Base-by-base conservation (phyloP, 2,797 vertebrate species). In the Anniella stebbinsi region DNA sequence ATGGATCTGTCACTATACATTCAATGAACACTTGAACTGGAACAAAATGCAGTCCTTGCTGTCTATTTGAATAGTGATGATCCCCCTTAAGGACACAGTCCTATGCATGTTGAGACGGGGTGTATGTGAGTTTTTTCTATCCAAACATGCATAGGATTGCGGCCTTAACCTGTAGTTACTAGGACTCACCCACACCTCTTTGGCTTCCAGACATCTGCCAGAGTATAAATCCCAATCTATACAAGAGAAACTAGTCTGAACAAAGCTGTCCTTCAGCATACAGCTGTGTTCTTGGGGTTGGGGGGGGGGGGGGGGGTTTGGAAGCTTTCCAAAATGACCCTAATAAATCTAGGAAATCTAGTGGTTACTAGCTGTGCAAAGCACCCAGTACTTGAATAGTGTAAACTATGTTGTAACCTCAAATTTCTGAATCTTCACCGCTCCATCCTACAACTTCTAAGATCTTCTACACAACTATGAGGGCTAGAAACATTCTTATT, bases 171-270 rank as follows among this genome's bases (percentile, higher is more conserved):
- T 70, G n/a, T 57, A 18, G 57, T 80, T 57, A 36, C 51, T 36
- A 21, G 21, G 73, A 76, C 36, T 54, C 8, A 8, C 48, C 48
- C 18, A 2, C 15, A 15, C 60, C 8, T 80, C 60, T 33, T 36
- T 36, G 3, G 48, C 48, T 48, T 48, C 48, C 8, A 8, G 48
- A 4, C 4, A 48, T 48, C 8, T 48, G 48, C 18, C 60, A 33
- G 33, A 81, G 13, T 81, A 33, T 81, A 81, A 81, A 81, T 38
- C 33, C 33, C 54, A 81, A 57, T 81, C 78, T 81, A 60, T 81
- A 11, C 11, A 84, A 48, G 25, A 82, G 51, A 36, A 3, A 63
- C 60, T 48, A 7, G 12, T 9, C 23, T 28, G 38, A 36, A 25
- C 18, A 63, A 25, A 38, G 12, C 23, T 30, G 2, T 38, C 66